Base-by-base conservation (phyloP, 2,888 invertebrate species). In the Rhingia rostrata region DNA sequence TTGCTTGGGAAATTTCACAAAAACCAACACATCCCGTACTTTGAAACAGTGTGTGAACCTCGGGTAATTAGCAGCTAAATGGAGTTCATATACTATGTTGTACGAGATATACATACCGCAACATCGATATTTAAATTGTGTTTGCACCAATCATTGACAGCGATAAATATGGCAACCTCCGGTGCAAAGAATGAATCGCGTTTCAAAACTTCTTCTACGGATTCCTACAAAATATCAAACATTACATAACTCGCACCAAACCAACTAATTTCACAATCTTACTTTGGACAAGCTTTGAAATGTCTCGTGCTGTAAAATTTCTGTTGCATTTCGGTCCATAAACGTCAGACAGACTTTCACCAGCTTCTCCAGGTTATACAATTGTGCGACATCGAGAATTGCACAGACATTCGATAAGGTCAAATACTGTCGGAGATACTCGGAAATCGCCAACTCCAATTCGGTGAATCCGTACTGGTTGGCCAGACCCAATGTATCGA, bases 141-240 rank as follows among this genome's bases (percentile, higher is more conserved):
- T 87, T 94, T 94, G 87, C 96, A 95, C 99, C 99, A 99, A 74
- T 93, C 93, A 90, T 95, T 94, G 0, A 99, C 96, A 0, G 97
- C 97, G 88, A 94, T 93, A 92, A 99, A 99, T 87, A 99, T 98
- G 88, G 98, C 96, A 45, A 97, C 97, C 92, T 99, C 99, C 0
- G 96, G 95, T 0, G 98, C 98, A 92, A 97, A 99, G 92, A 99
- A 99, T 6, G 99, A 98, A 92, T 99, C 97, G 61, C 99, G 93
- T 63, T 95, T 94, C 39, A 99, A 93, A 6, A 99, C 93, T 89
- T 97, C 96, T 88, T 95, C 95, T 67, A 99, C 92, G 0, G 98
- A 91, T 86, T 91, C 91, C 90, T 94, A 93, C 95, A 88, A 87
- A 90, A 35, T 4, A 66, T 2, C 22, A 37, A 60, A 4, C 22